These are phyloP conservation scores for Podarcis muralis DNA, from an alignment of 2,113 vertebrate genomes.

Conservation along the genomic window DNA sequence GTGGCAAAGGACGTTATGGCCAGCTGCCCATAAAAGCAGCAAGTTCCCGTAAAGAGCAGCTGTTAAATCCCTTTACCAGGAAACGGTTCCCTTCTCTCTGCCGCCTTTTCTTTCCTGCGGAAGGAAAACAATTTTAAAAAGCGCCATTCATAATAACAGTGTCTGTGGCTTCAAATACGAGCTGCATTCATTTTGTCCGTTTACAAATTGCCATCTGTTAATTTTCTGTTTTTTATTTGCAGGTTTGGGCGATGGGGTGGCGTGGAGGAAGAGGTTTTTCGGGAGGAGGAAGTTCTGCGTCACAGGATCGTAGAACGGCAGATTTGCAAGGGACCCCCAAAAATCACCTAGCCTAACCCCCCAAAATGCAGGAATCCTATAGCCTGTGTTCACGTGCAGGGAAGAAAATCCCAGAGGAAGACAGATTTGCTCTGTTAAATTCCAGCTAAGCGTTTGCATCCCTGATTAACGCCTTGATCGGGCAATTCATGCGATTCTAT, in stretches of 20 bases:
- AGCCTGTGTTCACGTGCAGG: neutral
- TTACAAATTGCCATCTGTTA: neutral
- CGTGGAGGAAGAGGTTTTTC: neutral
- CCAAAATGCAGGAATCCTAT: too few relatives aligned
- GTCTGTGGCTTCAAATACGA: too few relatives aligned
- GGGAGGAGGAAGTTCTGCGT: neutral
- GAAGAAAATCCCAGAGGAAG: neutral
- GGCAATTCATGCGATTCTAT: neutral
- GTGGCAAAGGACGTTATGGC: neutral
- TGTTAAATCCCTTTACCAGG: neutral
- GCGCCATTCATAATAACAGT: neutral
- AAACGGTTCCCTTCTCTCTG: neutral
- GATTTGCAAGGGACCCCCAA: too few relatives aligned
- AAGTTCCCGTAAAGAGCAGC: neutral
- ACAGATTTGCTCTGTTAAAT: neutral
- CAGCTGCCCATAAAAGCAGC: neutral
- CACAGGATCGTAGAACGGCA: neutral
- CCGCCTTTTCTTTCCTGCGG: too few relatives aligned
- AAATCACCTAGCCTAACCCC: too few relatives aligned
- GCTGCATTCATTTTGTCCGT: neutral
- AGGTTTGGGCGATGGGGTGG: neutral
- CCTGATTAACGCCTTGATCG: too few relatives aligned
- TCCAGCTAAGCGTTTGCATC: too few relatives aligned
- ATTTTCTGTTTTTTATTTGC: neutral
- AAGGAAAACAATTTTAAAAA: neutral